These are phyloP conservation scores for Conus betulinus DNA, from an alignment of 1,140 invertebrate genomes.

Conservation along the genomic window DNA sequence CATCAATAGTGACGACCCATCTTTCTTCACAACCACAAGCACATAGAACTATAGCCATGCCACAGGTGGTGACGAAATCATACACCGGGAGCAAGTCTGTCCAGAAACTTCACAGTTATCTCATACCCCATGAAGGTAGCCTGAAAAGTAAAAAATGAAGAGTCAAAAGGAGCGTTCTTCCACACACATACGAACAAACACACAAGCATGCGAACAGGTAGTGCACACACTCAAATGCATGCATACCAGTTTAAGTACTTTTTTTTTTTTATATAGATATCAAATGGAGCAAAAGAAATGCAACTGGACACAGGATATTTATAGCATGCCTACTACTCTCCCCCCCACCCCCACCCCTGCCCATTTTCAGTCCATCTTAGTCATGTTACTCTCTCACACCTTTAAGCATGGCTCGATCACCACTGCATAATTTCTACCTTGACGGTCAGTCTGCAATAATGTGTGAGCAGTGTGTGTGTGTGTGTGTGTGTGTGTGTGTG, in stretches of 20 bases:
- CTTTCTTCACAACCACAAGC: no score
- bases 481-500: no score
- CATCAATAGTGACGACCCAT: no score
- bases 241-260: background rate
- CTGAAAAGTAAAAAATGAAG: constrained; percentile 63
- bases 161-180: background rate
- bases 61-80: background rate
- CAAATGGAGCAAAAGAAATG: background rate
- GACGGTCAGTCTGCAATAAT: no score
- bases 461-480: no score
- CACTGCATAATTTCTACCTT: no score
- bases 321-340: background rate
- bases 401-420: no score
- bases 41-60: no score
- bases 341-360: no score
- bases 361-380: background rate
- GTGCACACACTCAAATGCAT: background rate
- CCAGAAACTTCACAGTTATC: constrained; percentile 61
- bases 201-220: background rate
- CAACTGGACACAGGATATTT: background rate
- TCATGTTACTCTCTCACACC: no score
- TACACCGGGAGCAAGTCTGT: constrained; percentile 53
- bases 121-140: constrained; percentile 92
- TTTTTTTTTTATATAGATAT: background rate
- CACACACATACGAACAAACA: background rate